phyloP scores from a whole-genome alignment of 2,888 invertebrate species.

The Eristalis tenax region DNA sequence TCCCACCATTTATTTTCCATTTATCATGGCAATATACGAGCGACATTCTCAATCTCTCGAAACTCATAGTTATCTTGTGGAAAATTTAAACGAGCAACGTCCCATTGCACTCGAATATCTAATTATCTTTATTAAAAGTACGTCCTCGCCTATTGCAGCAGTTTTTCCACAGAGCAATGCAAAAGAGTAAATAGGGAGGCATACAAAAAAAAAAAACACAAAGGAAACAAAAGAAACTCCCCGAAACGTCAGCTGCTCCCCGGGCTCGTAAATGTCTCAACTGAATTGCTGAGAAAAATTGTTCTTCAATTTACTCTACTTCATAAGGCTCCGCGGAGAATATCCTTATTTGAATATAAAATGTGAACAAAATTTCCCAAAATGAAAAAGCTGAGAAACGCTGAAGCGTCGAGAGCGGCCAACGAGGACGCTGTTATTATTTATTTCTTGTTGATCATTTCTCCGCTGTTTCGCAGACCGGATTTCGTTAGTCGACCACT shows the following conservation, averaged over 20 bases:
- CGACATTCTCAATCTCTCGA: no score
- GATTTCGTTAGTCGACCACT: neutral
- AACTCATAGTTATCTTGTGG: no score
- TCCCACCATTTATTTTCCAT: no score
- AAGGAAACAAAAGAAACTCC: neutral
- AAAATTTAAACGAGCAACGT: neutral
- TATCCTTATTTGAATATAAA: conserved; percentile 10
- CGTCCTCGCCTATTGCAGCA: neutral
- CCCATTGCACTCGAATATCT: neutral
- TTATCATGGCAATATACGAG: no score
- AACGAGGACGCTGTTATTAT: neutral
- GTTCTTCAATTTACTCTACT: neutral
- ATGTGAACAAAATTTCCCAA: neutral
- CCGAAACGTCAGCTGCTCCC: neutral
- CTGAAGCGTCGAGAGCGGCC: neutral
- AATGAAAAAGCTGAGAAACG: neutral
- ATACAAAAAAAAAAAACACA: neutral
- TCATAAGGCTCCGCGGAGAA: neutral
- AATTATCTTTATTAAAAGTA: neutral
- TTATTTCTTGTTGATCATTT: conserved; percentile 3
- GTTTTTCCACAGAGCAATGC: neutral
- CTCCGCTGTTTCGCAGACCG: neutral
- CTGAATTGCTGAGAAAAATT: conserved; percentile 20
- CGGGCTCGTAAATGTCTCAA: conserved; percentile 4
- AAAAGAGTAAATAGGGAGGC: no score